Conservation (phyloP, 2,888 invertebrate genomes). For the Petrophora chlorosata region DNA sequence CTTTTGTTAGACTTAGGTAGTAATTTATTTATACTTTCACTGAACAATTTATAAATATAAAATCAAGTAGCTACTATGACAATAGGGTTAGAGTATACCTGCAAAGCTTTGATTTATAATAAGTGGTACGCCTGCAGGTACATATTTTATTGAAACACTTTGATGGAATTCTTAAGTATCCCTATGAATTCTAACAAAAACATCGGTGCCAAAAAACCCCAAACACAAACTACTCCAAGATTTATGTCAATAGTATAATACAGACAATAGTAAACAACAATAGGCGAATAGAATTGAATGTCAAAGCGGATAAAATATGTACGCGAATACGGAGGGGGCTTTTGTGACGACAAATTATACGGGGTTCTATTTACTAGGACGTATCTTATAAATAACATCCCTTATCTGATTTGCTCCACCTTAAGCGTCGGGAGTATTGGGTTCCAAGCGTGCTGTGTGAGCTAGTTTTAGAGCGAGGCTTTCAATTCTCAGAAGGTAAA, state of each 20-base stretch:
- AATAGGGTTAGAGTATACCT: too few species aligned
- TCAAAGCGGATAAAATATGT: constrained; percentile 70
- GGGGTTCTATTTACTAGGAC: constrained; percentile 59
- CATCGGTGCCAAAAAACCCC: constrained; percentile 20
- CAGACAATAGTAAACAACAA: constrained; percentile 58
- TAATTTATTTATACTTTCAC: too few species aligned
- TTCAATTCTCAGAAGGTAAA: background rate
- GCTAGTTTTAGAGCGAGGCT: background rate
- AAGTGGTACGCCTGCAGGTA: too few species aligned
- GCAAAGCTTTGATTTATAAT: too few species aligned
- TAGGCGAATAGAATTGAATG: constrained; percentile 63
- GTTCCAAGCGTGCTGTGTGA: background rate
- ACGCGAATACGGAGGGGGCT: constrained; percentile 47
- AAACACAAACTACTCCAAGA: constrained; percentile 34
- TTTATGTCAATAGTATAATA: constrained; percentile 37
- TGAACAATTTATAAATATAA: too few species aligned
- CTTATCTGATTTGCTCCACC: constrained; percentile 45
- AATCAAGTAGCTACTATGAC: too few species aligned
- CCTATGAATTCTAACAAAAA: constrained; percentile 3
- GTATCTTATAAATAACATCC: constrained; percentile 60
- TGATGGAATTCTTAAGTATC: background rate
- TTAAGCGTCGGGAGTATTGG: constrained; percentile 10
- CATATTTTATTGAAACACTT: background rate
- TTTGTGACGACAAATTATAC: constrained; percentile 69
- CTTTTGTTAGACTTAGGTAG: too few species aligned